Evolutionary conservation across 2,888 invertebrate genomes (phyloP).

Genomic region (Sinelater perroti): DNA sequence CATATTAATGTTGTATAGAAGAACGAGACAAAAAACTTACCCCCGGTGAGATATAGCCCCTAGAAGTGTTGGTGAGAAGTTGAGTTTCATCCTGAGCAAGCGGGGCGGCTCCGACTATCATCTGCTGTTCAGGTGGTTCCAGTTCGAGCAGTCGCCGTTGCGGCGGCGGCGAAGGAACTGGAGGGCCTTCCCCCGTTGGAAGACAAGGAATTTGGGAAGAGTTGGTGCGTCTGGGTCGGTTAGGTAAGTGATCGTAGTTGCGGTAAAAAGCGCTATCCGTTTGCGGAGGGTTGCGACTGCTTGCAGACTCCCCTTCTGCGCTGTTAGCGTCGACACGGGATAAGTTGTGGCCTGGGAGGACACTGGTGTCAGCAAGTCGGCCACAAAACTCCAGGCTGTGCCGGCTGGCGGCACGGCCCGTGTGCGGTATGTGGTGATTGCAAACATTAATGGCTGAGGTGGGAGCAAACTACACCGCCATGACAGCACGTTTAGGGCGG

Average conservation of each 20-base stretch:
- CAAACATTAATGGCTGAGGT: slow-evolving; percentile 23
- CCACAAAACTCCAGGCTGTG: slow-evolving; percentile 47
- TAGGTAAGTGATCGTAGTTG: slow-evolving; percentile 76
- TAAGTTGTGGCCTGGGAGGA: slow-evolving; percentile 84
- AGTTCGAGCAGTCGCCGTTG: slow-evolving; percentile 53
- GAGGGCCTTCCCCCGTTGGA: slow-evolving; percentile 58
- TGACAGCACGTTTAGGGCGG: slow-evolving; percentile 24
- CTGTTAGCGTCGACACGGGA: slow-evolving; percentile 89
- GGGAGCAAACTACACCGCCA: slow-evolving; percentile 20
- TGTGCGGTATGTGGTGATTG: slow-evolving; percentile 26
- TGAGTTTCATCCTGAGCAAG: slow-evolving; percentile 59
- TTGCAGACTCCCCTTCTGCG: slow-evolving; percentile 71
- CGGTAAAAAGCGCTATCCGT: slow-evolving; percentile 80
- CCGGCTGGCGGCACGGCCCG: slow-evolving; percentile 49
- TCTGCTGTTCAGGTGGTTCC: slow-evolving; percentile 45
- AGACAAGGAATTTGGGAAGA: slow-evolving; percentile 63
- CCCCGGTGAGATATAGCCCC: slow-evolving; percentile 58
- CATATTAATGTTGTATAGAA: too few relatives aligned
- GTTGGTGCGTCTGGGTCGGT: slow-evolving; percentile 63
- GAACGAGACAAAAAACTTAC: too few relatives aligned
- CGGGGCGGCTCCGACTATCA: slow-evolving; percentile 48
- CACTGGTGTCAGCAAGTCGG: slow-evolving; percentile 49
- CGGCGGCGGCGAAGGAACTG: slow-evolving; percentile 53
- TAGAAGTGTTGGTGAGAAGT: slow-evolving; percentile 55
- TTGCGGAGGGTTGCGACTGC: slow-evolving; percentile 71